These are phyloP conservation scores for Periparus ater DNA, from an alignment of 2,797 vertebrate genomes.

Conservation along the genomic window DNA sequence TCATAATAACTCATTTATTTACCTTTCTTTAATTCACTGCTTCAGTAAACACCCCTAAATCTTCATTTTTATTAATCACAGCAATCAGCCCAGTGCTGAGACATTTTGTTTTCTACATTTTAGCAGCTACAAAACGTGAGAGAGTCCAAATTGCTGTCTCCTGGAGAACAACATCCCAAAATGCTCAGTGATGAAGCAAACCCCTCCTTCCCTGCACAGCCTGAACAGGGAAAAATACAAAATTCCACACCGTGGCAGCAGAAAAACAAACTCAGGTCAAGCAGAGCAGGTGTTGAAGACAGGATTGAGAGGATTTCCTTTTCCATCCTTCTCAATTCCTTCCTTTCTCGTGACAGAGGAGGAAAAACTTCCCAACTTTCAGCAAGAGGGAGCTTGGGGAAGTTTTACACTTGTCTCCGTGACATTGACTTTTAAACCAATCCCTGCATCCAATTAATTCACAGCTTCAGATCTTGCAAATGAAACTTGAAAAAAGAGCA, in stretches of 20 bases:
- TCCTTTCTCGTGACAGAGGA: not conserved
- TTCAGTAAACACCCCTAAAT: not conserved
- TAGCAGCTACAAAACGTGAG: not conserved
- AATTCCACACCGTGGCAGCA: not conserved
- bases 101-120: not conserved
- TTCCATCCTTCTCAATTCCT: not conserved
- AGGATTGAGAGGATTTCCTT: not conserved
- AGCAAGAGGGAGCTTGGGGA: not conserved
- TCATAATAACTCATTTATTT: not conserved
- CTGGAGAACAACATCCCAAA: not conserved
- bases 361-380: not conserved
- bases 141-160: not conserved
- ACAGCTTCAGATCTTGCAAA: not conserved
- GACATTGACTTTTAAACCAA: not conserved
- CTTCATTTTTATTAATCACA: not conserved
- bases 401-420: not conserved
- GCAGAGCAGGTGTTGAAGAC: not conserved
- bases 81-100: not conserved
- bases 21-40: not conserved
- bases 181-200: not conserved
- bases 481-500: not conserved
- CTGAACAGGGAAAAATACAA: fast-evolving
- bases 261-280: not conserved
- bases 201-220: not conserved
- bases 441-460: not conserved